Evolutionary conservation across 2,888 invertebrate genomes (phyloP).

Genomic region (Xylota segnis): DNA sequence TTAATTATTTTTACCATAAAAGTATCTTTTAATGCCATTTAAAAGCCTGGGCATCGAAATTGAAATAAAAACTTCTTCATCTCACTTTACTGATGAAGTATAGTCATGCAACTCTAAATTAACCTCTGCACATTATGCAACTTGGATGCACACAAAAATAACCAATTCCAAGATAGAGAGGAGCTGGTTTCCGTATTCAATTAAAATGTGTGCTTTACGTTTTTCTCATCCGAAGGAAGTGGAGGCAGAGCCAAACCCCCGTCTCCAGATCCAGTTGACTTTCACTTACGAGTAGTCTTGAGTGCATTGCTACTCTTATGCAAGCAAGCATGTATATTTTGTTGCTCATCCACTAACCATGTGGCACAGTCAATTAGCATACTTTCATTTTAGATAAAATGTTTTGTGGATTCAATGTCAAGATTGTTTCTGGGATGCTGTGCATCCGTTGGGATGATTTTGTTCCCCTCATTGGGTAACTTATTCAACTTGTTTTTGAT

Average conservation of each 20-base stretch:
- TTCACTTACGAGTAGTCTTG: constrained; percentile 16
- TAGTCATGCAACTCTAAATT: not conserved
- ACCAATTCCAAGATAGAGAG: constrained; percentile 8
- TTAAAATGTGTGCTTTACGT: constrained; percentile 14
- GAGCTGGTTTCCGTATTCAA: constrained; percentile 13
- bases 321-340: constrained; percentile 3
- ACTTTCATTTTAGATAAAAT: not conserved
- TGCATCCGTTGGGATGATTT: constrained; percentile 6
- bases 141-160: not conserved
- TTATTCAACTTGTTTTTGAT: constrained; percentile 8
- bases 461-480: not conserved
- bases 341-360: constrained; percentile 23
- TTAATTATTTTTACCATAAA: too few relatives aligned
- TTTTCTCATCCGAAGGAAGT: not conserved
- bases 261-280: constrained; percentile 15
- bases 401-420: constrained; percentile 19
- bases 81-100: not conserved
- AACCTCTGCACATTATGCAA: constrained; percentile 5
- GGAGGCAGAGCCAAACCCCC: not conserved
- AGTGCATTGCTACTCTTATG: constrained; percentile 28
- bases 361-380: constrained; percentile 3
- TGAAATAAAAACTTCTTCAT: too few relatives aligned
- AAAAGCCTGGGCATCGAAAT: too few relatives aligned
- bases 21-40: too few relatives aligned
- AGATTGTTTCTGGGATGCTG: constrained; percentile 25